Evolutionary conservation across 2,113 vertebrate genomes (phyloP), one percentile per base, ranked within the genome.

Genomic region (Sylvilagus bachmani): DNA sequence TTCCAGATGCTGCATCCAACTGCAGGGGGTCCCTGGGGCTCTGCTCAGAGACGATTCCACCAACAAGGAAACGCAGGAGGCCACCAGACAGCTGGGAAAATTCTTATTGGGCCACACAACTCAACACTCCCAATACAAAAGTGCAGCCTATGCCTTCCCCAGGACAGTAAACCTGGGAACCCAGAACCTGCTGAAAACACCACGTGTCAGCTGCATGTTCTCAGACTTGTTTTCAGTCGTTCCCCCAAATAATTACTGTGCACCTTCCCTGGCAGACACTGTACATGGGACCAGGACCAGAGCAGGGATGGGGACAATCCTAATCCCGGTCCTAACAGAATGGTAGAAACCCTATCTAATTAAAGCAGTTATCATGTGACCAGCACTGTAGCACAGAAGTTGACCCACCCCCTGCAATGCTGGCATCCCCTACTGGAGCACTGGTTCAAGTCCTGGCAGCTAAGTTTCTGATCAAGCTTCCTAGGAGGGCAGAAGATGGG

Each of bases 71-170:
- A 73, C 77, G 21, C 62, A 64, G 62, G 44, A 90, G 55, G 67
- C 61, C 53, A 77, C 69, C 22, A 86, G 44, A 93, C 44, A 95
- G 82, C 95, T 97, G 95, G 81, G 88, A 82, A 55, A 86, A 81
- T 79, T 85, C 95, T 75, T 71, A 16, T 5, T 55, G 73, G 64
- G 27, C 49, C 69, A 86, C 29, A n/a, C 71, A 62, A 44, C 55
- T 31, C 25, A 75, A 95, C 13, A 33, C 13, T 58, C 62, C 71
- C 25, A 9, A 6, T 19, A 67, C 16, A 86, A 75, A 80, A 51
- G 2, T 17, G n/a, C 29, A n/a, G 0, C 4, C 0, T 16, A 69
- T 25, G 38, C n/a, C 53, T 64, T 78, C 66, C 14, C 77, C 16
- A 29, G 27, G 2, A 75, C 17, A 83, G 1, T 2, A 78, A 90